Evolutionary conservation across 1,140 invertebrate species (phyloP), one percentile per base, ranked within the genome.

Genomic region (Caerostris extrusa): DNA sequence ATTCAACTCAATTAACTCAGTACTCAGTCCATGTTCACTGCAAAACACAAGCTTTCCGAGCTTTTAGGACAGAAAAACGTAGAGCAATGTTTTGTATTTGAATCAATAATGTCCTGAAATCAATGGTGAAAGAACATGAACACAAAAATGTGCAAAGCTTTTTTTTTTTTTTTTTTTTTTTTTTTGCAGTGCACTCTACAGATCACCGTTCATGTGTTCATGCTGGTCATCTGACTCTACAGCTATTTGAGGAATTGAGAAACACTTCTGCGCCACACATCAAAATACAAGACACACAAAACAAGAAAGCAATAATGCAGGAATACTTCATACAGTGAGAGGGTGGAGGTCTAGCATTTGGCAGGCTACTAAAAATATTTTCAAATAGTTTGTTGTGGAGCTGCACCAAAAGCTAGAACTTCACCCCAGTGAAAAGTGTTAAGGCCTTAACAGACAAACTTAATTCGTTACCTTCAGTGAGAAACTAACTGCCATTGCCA

Each of bases 211-310:
- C 53, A 77, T 50, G 50, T 50, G 4, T 34, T 10, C 71, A 77
- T 77, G 71, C 71, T 19, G 12, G 50, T n/a, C 12, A 77, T 77
- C 53, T 12, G 50, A 77, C 71, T 77, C 71, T 77, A 53, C 61
- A 77, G 12, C 71, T 77, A 50, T 19, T 50, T 14, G 19, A 77
- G 34, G 71, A 50, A 34, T 50, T 77, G 71, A 77, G 71, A 77
- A 77, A 77, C 71, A 77, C 71, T 77, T 77, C 71, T 77, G 71
- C 71, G 14, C 12, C 12, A 12, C 34, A 77, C 71, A 77, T 77
- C 50, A 77, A 34, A 77, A 77, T 77, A 34, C 61, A 64, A 64
- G 61, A 14, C 50, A 77, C 10, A 77, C 71, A 77, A 7, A 77
- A 77, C 71, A 77, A 69, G 19, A 50, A 77, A 12, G 53, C 34